Evolutionary conservation across 2,797 vertebrate genomes (phyloP), one percentile per base, ranked within the genome.

Genomic region (Mus spretus): DNA sequence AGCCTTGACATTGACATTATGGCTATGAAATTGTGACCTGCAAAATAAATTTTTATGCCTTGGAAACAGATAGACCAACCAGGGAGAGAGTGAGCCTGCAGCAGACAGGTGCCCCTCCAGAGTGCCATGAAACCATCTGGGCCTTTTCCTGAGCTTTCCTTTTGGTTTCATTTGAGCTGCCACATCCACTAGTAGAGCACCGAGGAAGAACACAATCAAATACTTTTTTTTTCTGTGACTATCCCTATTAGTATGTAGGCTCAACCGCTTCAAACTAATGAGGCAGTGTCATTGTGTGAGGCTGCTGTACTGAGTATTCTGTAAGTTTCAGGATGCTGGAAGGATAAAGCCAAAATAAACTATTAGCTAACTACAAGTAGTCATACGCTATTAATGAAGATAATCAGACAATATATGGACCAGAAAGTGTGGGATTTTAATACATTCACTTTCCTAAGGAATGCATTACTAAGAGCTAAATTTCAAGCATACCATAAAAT

Each of bases 361-460:
- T 63, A 75, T 98, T 97, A 95, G 97, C 98, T 98, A 98, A 97
- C 98, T 80, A 96, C 77, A 97, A 98, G 93, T 63, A 97, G 96
- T 85, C 97, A 90, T 95, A 75, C 63, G 95, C 95, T 89, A 96
- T 93, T 96, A 93, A 97, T 6, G 6, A 95, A 67, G 65, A 89
- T 50, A 93, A 97, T 95, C 95, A 96, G 89, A 86, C 97, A 55
- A 86, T 70, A 96, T 89, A 90, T 63, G 97, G 93, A 91, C 93
- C 96, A 3, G 22, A 74, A 94, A 34, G 78, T 57, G 88, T 94
- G 17, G 93, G 24, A 92, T 92, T 93, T 81, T 37, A 96, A 93
- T 17, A 85, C 1, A 7, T 72, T 89, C 83, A 28, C 97, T 78
- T 94, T 67, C 88, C 3, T 15, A 37, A 95, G 91, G 84, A 92